Evolutionary conservation across 2,113 vertebrate species (phyloP).

Genomic region (Petrocephalus zakoni): DNA sequence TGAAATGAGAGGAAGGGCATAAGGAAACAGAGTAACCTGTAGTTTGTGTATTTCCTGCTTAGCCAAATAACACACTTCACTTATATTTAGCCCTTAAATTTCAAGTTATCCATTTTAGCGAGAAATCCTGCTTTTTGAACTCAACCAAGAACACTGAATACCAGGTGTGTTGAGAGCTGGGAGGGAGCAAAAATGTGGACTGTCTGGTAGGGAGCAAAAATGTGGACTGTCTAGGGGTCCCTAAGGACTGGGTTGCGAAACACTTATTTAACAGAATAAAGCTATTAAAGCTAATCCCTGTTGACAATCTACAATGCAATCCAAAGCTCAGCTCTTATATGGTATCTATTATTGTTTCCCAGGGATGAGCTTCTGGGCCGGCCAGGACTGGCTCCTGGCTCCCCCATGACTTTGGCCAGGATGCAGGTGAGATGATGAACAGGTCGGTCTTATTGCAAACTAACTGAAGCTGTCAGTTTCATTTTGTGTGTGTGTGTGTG

Average conservation of each 20-base stretch:
- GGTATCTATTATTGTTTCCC: neutral
- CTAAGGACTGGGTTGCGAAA: neutral
- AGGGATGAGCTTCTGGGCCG: neutral
- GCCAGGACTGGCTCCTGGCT: neutral
- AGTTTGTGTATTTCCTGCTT: neutral
- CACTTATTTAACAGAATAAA: neutral
- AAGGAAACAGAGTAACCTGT: neutral
- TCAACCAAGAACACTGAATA: neutral
- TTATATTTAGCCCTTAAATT: neutral
- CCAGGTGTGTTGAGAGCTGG: neutral
- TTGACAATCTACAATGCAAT: neutral
- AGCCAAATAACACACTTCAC: neutral
- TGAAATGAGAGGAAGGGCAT: neutral
- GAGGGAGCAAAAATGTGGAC: neutral
- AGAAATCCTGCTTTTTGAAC: neutral
- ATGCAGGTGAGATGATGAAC: neutral
- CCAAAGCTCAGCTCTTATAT: neutral
- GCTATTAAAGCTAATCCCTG: neutral
- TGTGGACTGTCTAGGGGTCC: neutral
- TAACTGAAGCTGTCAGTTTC: neutral
- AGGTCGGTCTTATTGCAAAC: neutral
- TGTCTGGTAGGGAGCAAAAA: neutral
- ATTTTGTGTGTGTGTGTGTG: neutral
- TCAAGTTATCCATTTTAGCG: too few relatives aligned
- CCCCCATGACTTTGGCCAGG: neutral